Percentiles rank a stretch among this genome's conserved stretches.
These are phyloP conservation scores for Lapara coniferarum DNA, from an alignment of 2,888 invertebrate species.

Conservation along the genomic window DNA sequence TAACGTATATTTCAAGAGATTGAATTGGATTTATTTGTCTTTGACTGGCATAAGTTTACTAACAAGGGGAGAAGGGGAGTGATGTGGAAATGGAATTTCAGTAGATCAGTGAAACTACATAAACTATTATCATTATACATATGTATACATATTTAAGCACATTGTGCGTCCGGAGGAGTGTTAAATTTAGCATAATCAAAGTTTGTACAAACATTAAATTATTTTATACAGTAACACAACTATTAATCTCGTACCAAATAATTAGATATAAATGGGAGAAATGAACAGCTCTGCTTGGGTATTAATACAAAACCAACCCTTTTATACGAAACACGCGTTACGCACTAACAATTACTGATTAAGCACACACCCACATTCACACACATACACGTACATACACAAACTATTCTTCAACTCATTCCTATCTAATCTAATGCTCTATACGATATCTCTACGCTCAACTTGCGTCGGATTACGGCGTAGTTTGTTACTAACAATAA, in stretches of 20 bases:
- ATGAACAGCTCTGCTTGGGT: neutral
- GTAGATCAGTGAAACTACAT: too few relatives aligned
- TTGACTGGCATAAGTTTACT: neutral
- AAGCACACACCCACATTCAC: neutral
- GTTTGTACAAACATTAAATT: neutral
- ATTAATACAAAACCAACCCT: conserved; percentile 1
- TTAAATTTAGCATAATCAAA: too few relatives aligned
- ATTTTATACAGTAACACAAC: neutral
- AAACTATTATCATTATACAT: too few relatives aligned
- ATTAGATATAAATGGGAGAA: neutral
- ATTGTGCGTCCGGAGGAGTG: too few relatives aligned
- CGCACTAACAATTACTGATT: conserved; percentile 8
- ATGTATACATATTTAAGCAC: too few relatives aligned
- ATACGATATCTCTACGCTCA: neutral
- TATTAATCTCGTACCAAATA: neutral
- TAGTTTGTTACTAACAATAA: conserved; percentile 19
- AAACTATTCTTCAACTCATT: neutral
- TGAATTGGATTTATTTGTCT: neutral
- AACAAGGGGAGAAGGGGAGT: too few relatives aligned
- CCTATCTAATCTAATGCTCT: neutral
- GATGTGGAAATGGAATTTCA: too few relatives aligned
- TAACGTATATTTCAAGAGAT: neutral
- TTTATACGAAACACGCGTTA: neutral
- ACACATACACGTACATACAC: neutral
- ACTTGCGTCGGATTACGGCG: neutral